Evolutionary conservation across 2,888 invertebrate genomes (phyloP), one percentile per base, ranked within the genome.

Genomic region (Tetramorium bicarinatum): DNA sequence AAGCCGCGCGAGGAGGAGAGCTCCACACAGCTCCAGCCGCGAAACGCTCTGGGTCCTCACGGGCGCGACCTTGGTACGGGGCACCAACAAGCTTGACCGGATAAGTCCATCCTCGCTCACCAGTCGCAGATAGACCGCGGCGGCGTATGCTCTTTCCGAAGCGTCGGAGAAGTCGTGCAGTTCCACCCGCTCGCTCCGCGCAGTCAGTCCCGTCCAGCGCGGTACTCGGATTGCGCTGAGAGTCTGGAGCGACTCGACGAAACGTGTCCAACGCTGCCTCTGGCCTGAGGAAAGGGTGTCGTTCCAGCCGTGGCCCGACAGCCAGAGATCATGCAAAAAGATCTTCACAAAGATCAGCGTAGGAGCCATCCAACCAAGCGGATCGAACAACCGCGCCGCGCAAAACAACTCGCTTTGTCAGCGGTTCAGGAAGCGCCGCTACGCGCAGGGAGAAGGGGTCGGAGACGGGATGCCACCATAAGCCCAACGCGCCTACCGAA

Each of bases 381-480:
- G 21, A 21, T 54, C 54, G 0, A 54, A 54, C 0, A 54, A 0
- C 0, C 21, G 8, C 0, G 21, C 54, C 21, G 54, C 54, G 3
- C 8, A 54, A 21, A 9, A n/a, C 54, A 2, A 9, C 18, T 2
- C 54, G 0, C n/a, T 54, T 54, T 0, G 54, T 8, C 21, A 0
- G 8, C 9, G 21, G 21, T 3, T 21, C 29, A 34, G 54, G 9
- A 1, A 9, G 8, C n/a, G 2, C 0, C 3, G 54, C 0, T 9
- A 54, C 6, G 1, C 8, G 2, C 8, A 21, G 0, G 0, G n/a
- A 7, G n/a, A 54, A n/a, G 0, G 8, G 4, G 3, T 54, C 7
- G 6, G 54, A 9, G 3, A 2, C 6, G 0, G 21, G 21, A 8
- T 54, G 2, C 54, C 54, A 54, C 9, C 0, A n/a, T 3, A 54